A percentile compares a stretch with the other conserved stretches of the same genome.
phyloP scores from a whole-genome alignment of 2,113 vertebrate genomes.

The Gnathonemus longibarbis region DNA sequence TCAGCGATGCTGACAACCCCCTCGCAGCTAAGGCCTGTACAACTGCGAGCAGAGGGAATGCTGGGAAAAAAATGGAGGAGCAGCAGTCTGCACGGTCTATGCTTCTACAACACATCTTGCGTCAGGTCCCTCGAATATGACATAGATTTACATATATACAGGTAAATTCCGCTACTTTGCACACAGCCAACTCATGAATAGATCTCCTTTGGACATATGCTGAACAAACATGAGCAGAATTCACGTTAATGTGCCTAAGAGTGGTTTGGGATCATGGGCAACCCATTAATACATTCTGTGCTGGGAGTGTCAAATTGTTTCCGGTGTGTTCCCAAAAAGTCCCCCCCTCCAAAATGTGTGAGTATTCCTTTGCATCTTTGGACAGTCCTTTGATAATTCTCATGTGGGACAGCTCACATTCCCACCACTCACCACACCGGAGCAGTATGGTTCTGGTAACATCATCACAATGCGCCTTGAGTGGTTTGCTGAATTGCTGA shows the following conservation, averaged over 20 bases:
- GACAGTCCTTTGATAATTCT: neutral
- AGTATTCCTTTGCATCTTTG: neutral
- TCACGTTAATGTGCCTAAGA: conserved; percentile 6
- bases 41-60: conserved; percentile 37
- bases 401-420: neutral
- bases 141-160: conserved; percentile 53
- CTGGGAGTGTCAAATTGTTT: neutral
- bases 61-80: neutral
- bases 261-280: neutral
- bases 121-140: conserved; percentile 54
- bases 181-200: conserved; percentile 26
- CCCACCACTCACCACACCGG: neutral
- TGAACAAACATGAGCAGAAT: conserved; percentile 30
- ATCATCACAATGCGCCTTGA: neutral
- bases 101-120: conserved; percentile 55
- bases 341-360: neutral
- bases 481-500: neutral
- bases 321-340: neutral
- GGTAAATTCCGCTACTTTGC: conserved; percentile 44
- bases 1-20: neutral
- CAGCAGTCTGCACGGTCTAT: conserved; percentile 16
- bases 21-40: conserved; percentile 48
- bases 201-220: conserved; percentile 29
- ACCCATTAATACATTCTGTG: neutral
- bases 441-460: neutral